Evolutionary conservation across 1,140 invertebrate species (phyloP).

Genomic region (Drosophila tsacasi): DNA sequence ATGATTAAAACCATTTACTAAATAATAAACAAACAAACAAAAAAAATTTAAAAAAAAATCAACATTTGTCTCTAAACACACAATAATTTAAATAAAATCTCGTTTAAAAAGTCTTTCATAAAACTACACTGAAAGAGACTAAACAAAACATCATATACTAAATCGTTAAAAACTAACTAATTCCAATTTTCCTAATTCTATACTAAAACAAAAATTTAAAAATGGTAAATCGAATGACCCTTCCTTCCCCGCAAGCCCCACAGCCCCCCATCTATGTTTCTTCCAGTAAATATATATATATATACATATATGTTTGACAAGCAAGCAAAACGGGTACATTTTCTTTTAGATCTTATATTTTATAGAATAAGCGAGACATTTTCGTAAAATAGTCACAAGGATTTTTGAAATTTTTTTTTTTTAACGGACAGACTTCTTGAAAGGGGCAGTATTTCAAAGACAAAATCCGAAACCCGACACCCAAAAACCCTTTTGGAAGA

Average conservation of each 20-base stretch:
- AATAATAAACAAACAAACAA: constrained; percentile 69
- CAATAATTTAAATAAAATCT: constrained; percentile 75
- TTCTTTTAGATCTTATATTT: constrained; percentile 73
- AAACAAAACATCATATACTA: constrained; percentile 62
- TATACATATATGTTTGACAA: constrained; percentile 39
- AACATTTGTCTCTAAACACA: constrained; percentile 57
- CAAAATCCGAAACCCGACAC: constrained; percentile 8
- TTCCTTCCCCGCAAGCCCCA: constrained; percentile 37
- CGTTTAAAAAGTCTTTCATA: constrained; percentile 64
- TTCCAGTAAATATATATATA: constrained; percentile 55
- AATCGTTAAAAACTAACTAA: constrained; percentile 75
- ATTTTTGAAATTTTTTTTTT: constrained; percentile 52
- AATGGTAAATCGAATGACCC: constrained; percentile 37
- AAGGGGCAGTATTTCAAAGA: constrained; percentile 48
- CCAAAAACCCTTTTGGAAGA: constrained; percentile 53
- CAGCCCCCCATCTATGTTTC: constrained; percentile 59
- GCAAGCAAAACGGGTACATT: constrained; percentile 74
- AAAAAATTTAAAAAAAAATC: constrained; percentile 43
- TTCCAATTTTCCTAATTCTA: constrained; percentile 70
- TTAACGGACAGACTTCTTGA: constrained; percentile 39
- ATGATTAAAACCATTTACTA: constrained; percentile 73
- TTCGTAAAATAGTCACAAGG: constrained; percentile 40
- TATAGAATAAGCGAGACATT: constrained; percentile 52
- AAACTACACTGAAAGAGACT: constrained; percentile 64
- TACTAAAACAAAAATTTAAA: constrained; percentile 51